These are phyloP conservation scores for Prorops nasuta DNA, from an alignment of 1,140 invertebrate species.

Conservation along the genomic window DNA sequence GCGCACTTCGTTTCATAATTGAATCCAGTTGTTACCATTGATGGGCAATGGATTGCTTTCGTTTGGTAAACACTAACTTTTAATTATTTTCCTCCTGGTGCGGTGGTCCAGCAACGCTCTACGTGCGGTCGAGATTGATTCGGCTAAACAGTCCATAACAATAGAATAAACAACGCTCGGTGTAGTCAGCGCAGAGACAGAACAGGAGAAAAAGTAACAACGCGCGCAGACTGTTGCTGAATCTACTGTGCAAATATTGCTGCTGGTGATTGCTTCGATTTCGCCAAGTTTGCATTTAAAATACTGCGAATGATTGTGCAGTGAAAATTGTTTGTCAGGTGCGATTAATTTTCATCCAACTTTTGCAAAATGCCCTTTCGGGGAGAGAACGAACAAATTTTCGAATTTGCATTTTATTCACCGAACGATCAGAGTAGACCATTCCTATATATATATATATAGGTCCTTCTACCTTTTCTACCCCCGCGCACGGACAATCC, in stretches of 20 bases:
- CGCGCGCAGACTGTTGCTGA: slow-evolving; percentile 22
- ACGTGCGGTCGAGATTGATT: slow-evolving; percentile 28
- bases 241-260: slow-evolving; percentile 40
- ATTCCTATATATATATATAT: no score
- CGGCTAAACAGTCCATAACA: slow-evolving; percentile 37
- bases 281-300: slow-evolving; percentile 30
- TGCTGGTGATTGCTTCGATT: slow-evolving; percentile 39
- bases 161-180: slow-evolving; percentile 25
- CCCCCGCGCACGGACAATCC: no score
- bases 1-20: slow-evolving; percentile 38
- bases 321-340: no score
- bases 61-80: slow-evolving; percentile 46
- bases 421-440: no score
- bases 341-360: no score
- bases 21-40: slow-evolving; percentile 39
- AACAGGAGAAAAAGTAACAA: slow-evolving; percentile 18
- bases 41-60: slow-evolving; percentile 41
- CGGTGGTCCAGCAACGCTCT: slow-evolving; percentile 5
- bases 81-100: slow-evolving; percentile 34
- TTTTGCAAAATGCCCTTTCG: no score
- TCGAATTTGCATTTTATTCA: no score
- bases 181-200: slow-evolving; percentile 8
- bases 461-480: no score
- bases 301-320: no score
- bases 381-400: no score